Evolutionary conservation across 2,888 invertebrate species (phyloP).

Genomic region (Tetropium fuscum): DNA sequence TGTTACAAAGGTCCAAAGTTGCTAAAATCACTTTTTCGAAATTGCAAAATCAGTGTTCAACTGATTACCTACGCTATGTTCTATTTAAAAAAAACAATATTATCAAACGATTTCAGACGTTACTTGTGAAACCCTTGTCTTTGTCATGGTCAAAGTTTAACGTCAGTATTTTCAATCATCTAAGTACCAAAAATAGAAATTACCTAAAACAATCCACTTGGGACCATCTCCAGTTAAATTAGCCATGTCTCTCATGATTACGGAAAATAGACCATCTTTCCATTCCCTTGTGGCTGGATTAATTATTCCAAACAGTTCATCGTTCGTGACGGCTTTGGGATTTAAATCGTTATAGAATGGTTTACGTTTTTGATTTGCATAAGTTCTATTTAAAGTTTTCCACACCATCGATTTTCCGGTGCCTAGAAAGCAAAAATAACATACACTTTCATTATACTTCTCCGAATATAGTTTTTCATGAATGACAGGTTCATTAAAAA

Average conservation of each 20-base stretch:
- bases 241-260: constrained; percentile 93
- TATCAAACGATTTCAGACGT: too few species aligned
- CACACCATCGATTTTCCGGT: constrained; percentile 95
- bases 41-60: too few species aligned
- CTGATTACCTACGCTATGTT: too few species aligned
- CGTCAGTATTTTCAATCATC: background rate
- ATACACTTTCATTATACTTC: too few species aligned
- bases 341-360: constrained; percentile 92
- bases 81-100: too few species aligned
- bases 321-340: constrained; percentile 96
- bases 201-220: constrained; percentile 81
- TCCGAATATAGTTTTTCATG: too few species aligned
- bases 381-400: constrained; percentile 89
- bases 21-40: too few species aligned
- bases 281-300: constrained; percentile 90
- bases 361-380: constrained; percentile 83
- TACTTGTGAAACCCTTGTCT: background rate
- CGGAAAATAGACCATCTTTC: constrained; percentile 77
- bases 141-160: background rate
- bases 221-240: constrained; percentile 87
- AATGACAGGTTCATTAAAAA: too few species aligned
- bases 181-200: too few species aligned
- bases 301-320: constrained; percentile 94
- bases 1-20: too few species aligned
- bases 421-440: too few species aligned